Percentiles rank a stretch among this genome's conserved stretches.
Evolutionary conservation across 2,888 invertebrate species (phyloP).

Genomic region (Clanis bilineata): DNA sequence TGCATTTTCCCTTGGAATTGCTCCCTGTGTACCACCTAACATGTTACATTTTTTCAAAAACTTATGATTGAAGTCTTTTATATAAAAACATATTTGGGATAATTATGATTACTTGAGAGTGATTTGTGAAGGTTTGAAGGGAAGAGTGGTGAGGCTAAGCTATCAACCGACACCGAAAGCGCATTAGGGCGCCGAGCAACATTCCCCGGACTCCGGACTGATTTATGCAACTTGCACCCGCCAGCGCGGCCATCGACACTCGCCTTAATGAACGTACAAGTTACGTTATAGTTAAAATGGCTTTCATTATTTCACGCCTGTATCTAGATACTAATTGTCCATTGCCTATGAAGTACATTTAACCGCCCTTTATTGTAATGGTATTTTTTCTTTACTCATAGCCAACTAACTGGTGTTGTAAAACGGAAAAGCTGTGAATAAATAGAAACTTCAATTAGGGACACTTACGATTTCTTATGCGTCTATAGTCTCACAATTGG

Average conservation of each 20-base stretch:
- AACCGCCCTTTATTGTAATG: constrained; percentile 37
- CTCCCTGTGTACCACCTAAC: too few relatives aligned
- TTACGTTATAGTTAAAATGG: constrained; percentile 71
- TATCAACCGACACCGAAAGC: constrained; percentile 78
- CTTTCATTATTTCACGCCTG: constrained; percentile 72
- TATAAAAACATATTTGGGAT: background rate
- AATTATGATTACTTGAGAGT: background rate
- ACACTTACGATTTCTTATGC: background rate
- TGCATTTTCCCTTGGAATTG: too few relatives aligned
- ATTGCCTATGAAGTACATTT: constrained; percentile 48
- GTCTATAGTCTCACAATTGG: background rate
- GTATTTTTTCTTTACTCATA: constrained; percentile 23
- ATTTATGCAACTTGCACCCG: constrained; percentile 75
- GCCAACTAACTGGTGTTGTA: background rate
- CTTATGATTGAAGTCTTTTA: background rate
- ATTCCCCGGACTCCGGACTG: constrained; percentile 71
- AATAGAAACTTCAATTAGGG: constrained; percentile 5
- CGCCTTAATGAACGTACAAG: constrained; percentile 75
- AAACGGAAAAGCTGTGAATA: constrained; percentile 21
- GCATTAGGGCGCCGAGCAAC: constrained; percentile 74
- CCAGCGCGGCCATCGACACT: constrained; percentile 69
- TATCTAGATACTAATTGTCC: constrained; percentile 54
- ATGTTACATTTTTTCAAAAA: background rate
- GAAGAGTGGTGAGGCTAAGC: constrained; percentile 58
- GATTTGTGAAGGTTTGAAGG: constrained; percentile 25